Evolutionary conservation across 2,888 invertebrate genomes (phyloP), one percentile per base, ranked within the genome.

Genomic region (Polydrusus tereticollis): DNA sequence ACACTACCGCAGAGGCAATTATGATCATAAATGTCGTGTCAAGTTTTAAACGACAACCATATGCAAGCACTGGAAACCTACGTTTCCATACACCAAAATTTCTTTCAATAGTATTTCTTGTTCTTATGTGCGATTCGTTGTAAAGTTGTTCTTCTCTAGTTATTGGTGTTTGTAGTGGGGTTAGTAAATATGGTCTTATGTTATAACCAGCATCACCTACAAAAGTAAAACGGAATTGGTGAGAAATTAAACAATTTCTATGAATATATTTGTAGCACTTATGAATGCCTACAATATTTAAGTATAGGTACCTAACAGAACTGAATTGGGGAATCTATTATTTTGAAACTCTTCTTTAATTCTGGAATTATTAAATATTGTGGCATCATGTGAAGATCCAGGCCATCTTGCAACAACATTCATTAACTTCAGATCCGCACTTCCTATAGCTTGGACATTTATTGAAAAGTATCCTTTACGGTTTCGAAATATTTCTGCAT

Each of bases 1-100:
- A 38, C 41, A 60, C 16, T 8, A 60, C 60, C 18, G 60, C 60
- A 41, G 60, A 20, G 10, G 60, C 60, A 60, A 60, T 60, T 38
- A 60, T 60, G 3, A 60, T 23, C 2, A 16, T 60, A 18, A 60
- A 20, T 43, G 43, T 41, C 4, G 60, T 60, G n/a, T 41, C 21
- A 20, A 60, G 14, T 60, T 60, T 60, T 41, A 41, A 38, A 12
- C 60, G 41, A 16, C 41, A 60, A 14, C 41, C 59, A 59, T 59
- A 59, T 38, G 60, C 60, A 18, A 60, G 26, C 20, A 41, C 43
- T 60, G 41, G 20, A n/a, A n/a, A n/a, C n/a, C n/a, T n/a, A n/a
- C n/a, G n/a, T n/a, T n/a, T 47, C 47, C 47, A 47, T 2, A 47
- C 47, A 8, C 47, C 47, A 47, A 47, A 4, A 8, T 16, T n/a